Evolutionary conservation across 2,888 invertebrate species (phyloP).

Genomic region (Drosophila falleni): DNA sequence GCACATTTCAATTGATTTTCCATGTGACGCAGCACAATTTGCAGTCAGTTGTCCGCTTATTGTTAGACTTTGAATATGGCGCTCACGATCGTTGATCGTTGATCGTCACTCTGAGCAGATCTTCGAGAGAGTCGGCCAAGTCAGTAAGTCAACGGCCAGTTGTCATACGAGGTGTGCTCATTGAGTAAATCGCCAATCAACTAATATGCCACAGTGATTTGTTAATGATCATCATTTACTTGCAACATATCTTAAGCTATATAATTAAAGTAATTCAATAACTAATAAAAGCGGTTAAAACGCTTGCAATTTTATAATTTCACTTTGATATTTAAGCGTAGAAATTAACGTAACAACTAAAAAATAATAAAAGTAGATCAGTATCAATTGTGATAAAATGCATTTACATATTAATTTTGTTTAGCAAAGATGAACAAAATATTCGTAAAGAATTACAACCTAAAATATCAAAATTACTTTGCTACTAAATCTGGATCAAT

Average conservation of each 20-base stretch:
- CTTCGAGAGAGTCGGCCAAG: conserved; percentile 27
- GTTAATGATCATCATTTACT: conserved; percentile 6
- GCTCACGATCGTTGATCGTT: conserved; percentile 53
- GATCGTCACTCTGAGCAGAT: conserved; percentile 21
- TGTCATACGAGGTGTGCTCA: conserved; percentile 44
- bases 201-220: conserved; percentile 4
- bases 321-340: background rate
- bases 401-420: background rate
- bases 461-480: too few species aligned
- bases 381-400: too few species aligned
- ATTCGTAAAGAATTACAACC: too few species aligned
- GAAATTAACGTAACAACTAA: too few species aligned
- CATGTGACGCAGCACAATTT: conserved; percentile 80
- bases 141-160: conserved; percentile 23
- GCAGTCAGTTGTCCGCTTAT: conserved; percentile 23
- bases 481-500: too few species aligned
- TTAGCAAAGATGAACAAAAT: background rate
- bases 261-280: background rate
- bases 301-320: background rate
- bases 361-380: too few species aligned
- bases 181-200: conserved; percentile 23
- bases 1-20: conserved; percentile 78
- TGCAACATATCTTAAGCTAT: background rate
- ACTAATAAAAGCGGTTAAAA: background rate
- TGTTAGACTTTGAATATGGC: conserved; percentile 72